Percentiles rank a stretch among this genome's conserved stretches.
Evolutionary conservation across 2,888 invertebrate genomes (phyloP).

Genomic region (Eupithecia inturbata): DNA sequence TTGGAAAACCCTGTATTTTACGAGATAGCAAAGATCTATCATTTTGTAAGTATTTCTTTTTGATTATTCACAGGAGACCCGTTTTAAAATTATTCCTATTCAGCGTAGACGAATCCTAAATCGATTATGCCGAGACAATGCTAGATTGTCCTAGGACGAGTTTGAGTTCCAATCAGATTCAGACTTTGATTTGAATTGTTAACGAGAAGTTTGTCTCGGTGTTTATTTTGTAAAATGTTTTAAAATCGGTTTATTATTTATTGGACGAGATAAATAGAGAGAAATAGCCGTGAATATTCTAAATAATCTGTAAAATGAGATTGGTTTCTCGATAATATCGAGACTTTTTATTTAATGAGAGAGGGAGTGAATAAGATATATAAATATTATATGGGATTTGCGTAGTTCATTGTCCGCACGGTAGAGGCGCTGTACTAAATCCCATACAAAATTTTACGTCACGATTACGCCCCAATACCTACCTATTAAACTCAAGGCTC

Average conservation of each 20-base stretch:
- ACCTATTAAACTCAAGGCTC: too few relatives aligned
- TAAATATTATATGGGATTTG: too few relatives aligned
- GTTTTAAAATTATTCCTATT: background rate
- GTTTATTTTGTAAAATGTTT: conserved; percentile 14
- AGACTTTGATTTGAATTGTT: conserved; percentile 30
- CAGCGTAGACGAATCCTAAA: conserved; percentile 9
- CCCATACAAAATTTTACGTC: too few relatives aligned
- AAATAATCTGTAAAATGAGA: too few relatives aligned
- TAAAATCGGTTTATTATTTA: background rate
- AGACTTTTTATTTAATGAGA: too few relatives aligned
- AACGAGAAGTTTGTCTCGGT: conserved; percentile 16
- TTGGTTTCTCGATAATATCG: too few relatives aligned
- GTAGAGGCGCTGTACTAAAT: too few relatives aligned
- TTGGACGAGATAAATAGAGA: background rate
- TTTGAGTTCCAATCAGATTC: conserved; percentile 24
- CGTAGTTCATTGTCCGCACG: too few relatives aligned
- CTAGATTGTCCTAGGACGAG: conserved; percentile 18
- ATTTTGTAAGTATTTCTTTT: background rate
- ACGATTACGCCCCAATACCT: too few relatives aligned
- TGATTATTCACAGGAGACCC: background rate
- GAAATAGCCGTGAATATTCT: background rate
- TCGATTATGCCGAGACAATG: conserved; percentile 16
- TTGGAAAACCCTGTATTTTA: too few relatives aligned
- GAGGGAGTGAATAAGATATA: too few relatives aligned
- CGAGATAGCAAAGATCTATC: too few relatives aligned